Evolutionary conservation across 2,888 invertebrate genomes (phyloP), one percentile per base, ranked within the genome.

Genomic region (Leptopilina drosophilae): DNA sequence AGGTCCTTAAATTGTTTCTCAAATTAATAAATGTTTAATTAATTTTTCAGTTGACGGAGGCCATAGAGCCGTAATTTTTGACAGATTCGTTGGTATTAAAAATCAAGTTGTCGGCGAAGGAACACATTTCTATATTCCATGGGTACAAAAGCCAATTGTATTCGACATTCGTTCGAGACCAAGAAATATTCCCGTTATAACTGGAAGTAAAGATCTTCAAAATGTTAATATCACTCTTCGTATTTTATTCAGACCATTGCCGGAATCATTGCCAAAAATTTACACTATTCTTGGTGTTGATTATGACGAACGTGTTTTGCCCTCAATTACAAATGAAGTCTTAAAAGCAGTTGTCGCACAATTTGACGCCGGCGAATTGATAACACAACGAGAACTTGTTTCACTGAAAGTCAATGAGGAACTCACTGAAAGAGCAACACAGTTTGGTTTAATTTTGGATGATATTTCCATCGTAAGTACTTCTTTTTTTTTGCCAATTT

Each of bases 151-250:
- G 88, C 99, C 99, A n/a, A 97, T 99, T 85, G 96, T 99, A 86
- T 99, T 98, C 92, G 99, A 99, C 92, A 98, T 99, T 86, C 94
- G 99, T 85, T 97, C 99, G 0, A 95, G 98, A 87, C 99, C 99
- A 67, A 95, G 99, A 92, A 98, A 98, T 93, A 96, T 99, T 15
- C 98, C 99, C 3, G 98, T 98, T 12, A 93, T 98, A 67, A 99
- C 99, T 79, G 99, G 99, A 88, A 98, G 98, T 92, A 99, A 99
- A 96, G 99, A 99, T 96, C 94, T 99, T 87, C 99, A 99, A 93
- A 99, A 99, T 93, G 99, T 99, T 14, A 99, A 98, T 93, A 99
- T 99, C 91, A 99, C 99, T 65, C 94, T 99, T 80, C 97, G 99
- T 94, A 98, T 99, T 90, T 93, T 99, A 88, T 99, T 98, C 93